Evolutionary conservation across 1,140 invertebrate genomes (phyloP), one percentile per base, ranked within the genome.

Genomic region (Trichonephila clavipes): DNA sequence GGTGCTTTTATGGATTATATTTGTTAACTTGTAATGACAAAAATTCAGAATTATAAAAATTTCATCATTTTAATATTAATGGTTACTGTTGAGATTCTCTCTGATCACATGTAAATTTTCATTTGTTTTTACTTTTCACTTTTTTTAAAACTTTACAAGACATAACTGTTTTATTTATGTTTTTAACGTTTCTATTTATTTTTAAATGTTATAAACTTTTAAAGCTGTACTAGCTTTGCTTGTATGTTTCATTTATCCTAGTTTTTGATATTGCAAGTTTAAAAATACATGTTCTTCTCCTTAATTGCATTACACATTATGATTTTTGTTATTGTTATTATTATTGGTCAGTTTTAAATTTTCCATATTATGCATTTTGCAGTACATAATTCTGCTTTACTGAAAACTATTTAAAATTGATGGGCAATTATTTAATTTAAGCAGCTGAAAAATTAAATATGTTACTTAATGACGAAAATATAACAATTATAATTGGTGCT

Each of bases 121-220:
- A 69, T 69, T 77, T 77, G 10, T 77, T 77, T 64, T 77, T 72
- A 72, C 2, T 77, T 77, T 77, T 77, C 28, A 16, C 3, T 5
- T 2, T 77, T 34, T 69, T 69, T 77, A 0, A 34, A 14, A 40
- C 28, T 14, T 77, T 18, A n/a, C 66, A 2, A 24, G 4, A 40
- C 51, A 51, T 7, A 40, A 14, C 3, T 34, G 18, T 77, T 77
- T 77, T 77, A 77, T 77, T 69, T 24, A 24, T 69, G 10, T n/a
- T 69, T 69, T 69, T 69, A 24, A 69, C 7, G n/a, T 69, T 69
- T 64, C 62, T 64, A 64, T 64, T 64, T 64, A 64, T 64, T 64
- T 64, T 64, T 19, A 64, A 64, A 6, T 1, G 14, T 64, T 64
- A 6, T 64, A 64, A 18, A 18, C 1, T 64, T 64, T 64, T 64